These are phyloP conservation scores for chimpanzee (Pan troglodytes) DNA, from an alignment of 2,113 vertebrate species.

Conservation along the genomic window NHGRI_mPanTro3-v2.1_pri NC_072408.2:129973501-129974000, in stretches of 20 bases:
- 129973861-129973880: background rate
- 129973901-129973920: background rate
- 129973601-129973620: background rate
- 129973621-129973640: background rate
- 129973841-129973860: background rate
- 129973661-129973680: too few species aligned
- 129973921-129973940: background rate
- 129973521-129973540: background rate
- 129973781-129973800: background rate
- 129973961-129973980: background rate
- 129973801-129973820: background rate
- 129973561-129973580: accelerated
- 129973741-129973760: background rate
- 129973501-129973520: background rate
- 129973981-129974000: background rate
- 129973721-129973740: background rate
- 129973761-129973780: background rate
- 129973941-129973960: background rate
- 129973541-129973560: background rate
- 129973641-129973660: too few species aligned
- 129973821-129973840: too few species aligned
- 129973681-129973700: too few species aligned
- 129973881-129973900: background rate
- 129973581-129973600: background rate
- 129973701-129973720: too few species aligned